Base-by-base conservation (phyloP, 2,113 vertebrate species). In the Uria aalge region DNA sequence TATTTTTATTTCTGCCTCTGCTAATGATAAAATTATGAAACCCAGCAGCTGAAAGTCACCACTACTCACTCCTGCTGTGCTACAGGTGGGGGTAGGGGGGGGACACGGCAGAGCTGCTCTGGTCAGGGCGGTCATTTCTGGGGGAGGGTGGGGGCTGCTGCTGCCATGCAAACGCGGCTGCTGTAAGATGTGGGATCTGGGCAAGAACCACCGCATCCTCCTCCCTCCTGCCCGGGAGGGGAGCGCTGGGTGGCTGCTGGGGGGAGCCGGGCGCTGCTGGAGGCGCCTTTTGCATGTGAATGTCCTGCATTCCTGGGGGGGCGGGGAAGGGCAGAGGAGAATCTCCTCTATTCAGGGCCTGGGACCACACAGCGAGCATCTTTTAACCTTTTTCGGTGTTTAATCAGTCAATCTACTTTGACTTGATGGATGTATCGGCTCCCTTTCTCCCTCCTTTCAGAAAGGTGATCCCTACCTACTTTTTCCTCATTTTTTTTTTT, bases 261-360 rank as follows among this genome's bases (percentile, higher is more conserved):
- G 59, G 26, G 59, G 57, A 86, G 85, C 55, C 71, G 90, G 94
- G 88, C 68, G 43, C 55, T 43, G 88, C 91, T 5, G 63, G 13
- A 68, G 95, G 90, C 92, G 43, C 76, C 94, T 96, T 97, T 94
- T 98, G 76, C 97, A 93, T 86, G 95, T 97, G 97, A 98, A 98
- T 97, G 82, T 94, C 77, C 96, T 1, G 77, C 97, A 98, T 98
- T 98, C 98, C 96, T 80, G 52, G 79, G 45, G 45, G 81, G 91
- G 94, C 0, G 48, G 82, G 43, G 85, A 55, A 45, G 79, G 73
- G 92, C 67, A 60, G 72, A 38, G 60, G 92, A 57, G 88, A 95
- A 91, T 92, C 82, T 81, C 36, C 64, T 85, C 88, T 60, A 59
- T 97, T 97, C 94, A 96, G 72, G 11, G 86, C 36, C 34, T 0